phyloP scores from a whole-genome alignment of 1,140 invertebrate species.

The Drosophila sucinea region DNA sequence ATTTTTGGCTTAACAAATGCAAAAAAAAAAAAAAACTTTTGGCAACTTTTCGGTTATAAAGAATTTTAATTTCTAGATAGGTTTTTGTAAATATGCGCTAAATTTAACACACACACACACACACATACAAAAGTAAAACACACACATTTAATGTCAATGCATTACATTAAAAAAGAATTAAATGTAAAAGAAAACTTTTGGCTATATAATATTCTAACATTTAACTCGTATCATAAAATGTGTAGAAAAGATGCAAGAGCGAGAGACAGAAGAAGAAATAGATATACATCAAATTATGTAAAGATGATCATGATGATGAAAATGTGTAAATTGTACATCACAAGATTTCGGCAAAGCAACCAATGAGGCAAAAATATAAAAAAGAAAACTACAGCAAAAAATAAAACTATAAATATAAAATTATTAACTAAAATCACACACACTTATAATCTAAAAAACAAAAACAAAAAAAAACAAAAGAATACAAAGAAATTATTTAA shows the following conservation, averaged over 20 bases:
- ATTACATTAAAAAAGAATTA: conserved; percentile 39
- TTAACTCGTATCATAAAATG: conserved; percentile 55
- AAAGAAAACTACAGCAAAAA: conserved; percentile 27
- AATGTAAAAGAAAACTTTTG: conserved; percentile 60
- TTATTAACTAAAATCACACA: conserved; percentile 25
- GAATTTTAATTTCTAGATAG: conserved; percentile 32
- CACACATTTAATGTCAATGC: conserved; percentile 57
- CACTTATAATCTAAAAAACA: conserved; percentile 63
- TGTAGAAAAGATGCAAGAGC: conserved; percentile 55
- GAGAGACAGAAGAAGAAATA: conserved; percentile 35
- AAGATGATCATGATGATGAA: conserved; percentile 43
- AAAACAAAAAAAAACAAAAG: conserved; percentile 76
- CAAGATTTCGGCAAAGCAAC: conserved; percentile 74
- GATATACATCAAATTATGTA: not conserved
- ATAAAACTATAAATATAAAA: conserved; percentile 23
- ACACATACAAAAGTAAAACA: conserved; percentile 16
- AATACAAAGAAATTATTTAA: conserved; percentile 82
- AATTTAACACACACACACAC: conserved; percentile 41
- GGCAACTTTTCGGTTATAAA: not conserved
- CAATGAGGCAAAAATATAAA: conserved; percentile 67
- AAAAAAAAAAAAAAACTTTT: conserved; percentile 7
- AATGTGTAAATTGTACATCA: conserved; percentile 65
- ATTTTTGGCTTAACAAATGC: conserved; percentile 19
- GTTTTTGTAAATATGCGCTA: conserved; percentile 79
- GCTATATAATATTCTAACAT: conserved; percentile 56